Conservation (phyloP, 2,888 invertebrate genomes). For the Pogonocherus hispidulus region DNA sequence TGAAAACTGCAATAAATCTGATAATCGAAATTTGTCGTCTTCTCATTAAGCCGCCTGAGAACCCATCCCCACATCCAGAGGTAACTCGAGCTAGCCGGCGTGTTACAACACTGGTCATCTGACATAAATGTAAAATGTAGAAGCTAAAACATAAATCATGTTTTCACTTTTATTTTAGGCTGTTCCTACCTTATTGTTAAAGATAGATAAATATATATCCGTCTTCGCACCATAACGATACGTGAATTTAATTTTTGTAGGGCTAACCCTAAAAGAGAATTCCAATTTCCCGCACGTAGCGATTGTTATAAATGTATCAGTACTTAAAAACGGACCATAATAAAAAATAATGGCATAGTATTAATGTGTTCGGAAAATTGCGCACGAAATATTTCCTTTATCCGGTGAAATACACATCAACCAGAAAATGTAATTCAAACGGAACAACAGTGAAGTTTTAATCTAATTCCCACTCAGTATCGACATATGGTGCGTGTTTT, state of each 20-base stretch:
- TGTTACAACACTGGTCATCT: too few relatives aligned
- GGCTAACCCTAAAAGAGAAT: not conserved
- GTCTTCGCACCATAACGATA: not conserved
- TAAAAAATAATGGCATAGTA: not conserved
- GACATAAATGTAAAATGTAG: too few relatives aligned
- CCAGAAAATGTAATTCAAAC: constrained; percentile 4
- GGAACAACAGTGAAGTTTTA: constrained; percentile 4
- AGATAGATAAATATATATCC: not conserved
- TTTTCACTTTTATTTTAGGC: too few relatives aligned
- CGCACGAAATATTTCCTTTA: constrained; percentile 5
- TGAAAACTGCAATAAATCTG: too few relatives aligned
- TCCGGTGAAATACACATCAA: not conserved
- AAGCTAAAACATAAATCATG: too few relatives aligned
- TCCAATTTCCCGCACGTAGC: not conserved
- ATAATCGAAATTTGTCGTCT: too few relatives aligned
- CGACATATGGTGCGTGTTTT: not conserved
- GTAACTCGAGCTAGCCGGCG: too few relatives aligned
- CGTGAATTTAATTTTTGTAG: not conserved
- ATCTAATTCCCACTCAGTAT: constrained; percentile 20
- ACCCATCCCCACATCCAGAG: too few relatives aligned
- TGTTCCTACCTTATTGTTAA: not conserved
- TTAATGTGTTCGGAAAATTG: not conserved
- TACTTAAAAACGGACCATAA: constrained; percentile 1
- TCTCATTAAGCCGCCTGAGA: too few relatives aligned
- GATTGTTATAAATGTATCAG: not conserved